Evolutionary conservation across 2,888 invertebrate species (phyloP).

Genomic region (Dicyrtomina minuta): DNA sequence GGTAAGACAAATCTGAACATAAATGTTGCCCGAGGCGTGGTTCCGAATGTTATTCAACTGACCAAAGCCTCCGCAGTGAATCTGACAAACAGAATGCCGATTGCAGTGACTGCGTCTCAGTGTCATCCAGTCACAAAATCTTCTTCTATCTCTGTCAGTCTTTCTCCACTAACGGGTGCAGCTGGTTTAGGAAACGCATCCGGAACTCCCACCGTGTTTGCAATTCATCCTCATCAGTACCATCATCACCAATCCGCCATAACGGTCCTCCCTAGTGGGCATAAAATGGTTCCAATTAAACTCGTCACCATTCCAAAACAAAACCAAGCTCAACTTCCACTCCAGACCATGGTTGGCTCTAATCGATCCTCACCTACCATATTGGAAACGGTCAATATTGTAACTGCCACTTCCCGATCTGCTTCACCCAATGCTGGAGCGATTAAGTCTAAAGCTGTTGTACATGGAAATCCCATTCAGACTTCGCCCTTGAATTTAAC

Average conservation of each 20-base stretch:
- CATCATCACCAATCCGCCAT: conserved; percentile 37
- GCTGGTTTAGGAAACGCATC: conserved; percentile 5
- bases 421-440: conserved; percentile 41
- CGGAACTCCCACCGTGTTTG: conserved; percentile 45
- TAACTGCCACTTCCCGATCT: conserved; percentile 39
- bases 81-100: conserved; percentile 34
- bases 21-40: conserved; percentile 12
- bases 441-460: conserved; percentile 1
- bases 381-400: conserved; percentile 48
- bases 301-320: conserved; percentile 55
- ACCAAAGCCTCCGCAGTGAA: conserved; percentile 36
- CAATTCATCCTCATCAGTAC: conserved; percentile 51
- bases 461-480: conserved; percentile 39
- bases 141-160: conserved; percentile 27
- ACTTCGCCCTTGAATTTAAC: conserved; percentile 41
- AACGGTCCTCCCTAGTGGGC: conserved; percentile 48
- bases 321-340: conserved; percentile 35
- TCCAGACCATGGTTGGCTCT: conserved; percentile 30
- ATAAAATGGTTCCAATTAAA: conserved; percentile 57
- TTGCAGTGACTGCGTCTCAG: conserved; percentile 23
- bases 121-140: conserved; percentile 31
- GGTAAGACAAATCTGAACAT: conserved; percentile 25
- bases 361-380: conserved; percentile 50
- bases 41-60: conserved; percentile 44
- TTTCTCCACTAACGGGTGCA: conserved; percentile 18